Percentiles rank a stretch among this genome's conserved stretches.
Evolutionary conservation across 2,113 vertebrate species (phyloP).

Genomic region (Sakesphorus luctuosus): DNA sequence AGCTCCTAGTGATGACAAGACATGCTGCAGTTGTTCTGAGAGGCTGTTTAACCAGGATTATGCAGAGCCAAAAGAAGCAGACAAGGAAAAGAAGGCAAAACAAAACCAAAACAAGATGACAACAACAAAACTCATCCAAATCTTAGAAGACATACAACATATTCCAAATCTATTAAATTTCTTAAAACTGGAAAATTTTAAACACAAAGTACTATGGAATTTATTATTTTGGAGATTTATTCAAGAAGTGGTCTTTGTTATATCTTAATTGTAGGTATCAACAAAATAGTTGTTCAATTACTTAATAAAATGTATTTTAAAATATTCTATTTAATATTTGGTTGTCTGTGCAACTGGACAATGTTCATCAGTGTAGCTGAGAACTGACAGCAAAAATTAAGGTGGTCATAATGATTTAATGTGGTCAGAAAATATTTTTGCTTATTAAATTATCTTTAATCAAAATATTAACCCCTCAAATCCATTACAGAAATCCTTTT

Average conservation of each 20-base stretch:
- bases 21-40: background rate
- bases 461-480: background rate
- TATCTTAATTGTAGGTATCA: background rate
- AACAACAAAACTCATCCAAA: background rate
- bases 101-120: background rate
- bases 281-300: background rate
- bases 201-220: background rate
- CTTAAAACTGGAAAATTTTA: background rate
- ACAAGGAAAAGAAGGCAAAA: background rate
- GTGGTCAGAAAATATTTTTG: background rate
- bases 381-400: background rate
- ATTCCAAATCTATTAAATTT: background rate
- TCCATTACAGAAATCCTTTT: background rate
- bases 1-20: background rate
- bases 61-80: background rate
- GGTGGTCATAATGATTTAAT: too few species aligned
- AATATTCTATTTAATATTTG: background rate
- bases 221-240: background rate
- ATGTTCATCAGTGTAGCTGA: background rate
- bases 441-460: background rate
- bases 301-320: background rate
- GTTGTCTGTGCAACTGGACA: background rate
- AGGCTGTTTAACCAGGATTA: background rate
- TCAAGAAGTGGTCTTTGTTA: background rate
- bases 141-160: rapidly evolving